Base-by-base conservation (phyloP, 1,140 invertebrate genomes). In the Brachionus angularis region DNA sequence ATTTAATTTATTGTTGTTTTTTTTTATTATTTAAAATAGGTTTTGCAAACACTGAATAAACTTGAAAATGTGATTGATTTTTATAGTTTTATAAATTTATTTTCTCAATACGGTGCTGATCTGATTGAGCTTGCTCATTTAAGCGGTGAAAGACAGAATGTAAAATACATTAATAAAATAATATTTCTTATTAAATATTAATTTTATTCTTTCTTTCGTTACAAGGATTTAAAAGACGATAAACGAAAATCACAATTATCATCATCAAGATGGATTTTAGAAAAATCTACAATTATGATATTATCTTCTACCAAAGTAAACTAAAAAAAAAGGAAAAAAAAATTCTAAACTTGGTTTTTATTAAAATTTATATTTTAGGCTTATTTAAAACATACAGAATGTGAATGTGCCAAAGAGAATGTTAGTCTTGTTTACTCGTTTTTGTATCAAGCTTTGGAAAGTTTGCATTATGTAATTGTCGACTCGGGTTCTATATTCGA, bases 81-180 rank as follows among this genome's bases (percentile, higher is more conserved):
- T 29, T 49, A 49, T 23, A n/a, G 10, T 34, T 69, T 69, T 36
- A 47, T 69, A 16, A 69, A 36, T n/a, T 34, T 39, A 1, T 99
- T 98, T 83, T 94, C 92, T 76, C 91, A 96, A 78, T 98, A 98
- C 81, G 96, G 96, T 3, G 89, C 88, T 8, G 93, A 98, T 79
- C 98, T 99, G 94, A 93, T 98, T 49, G 93, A 98, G 78, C 81
- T 98, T 71, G 94, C 94, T 12, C 90, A 96, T 80, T 82, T 97
- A 21, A 96, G 92, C 25, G 91, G 83, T 47, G 82, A 83, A 72
- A 74, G 82, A 73, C 82, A 84, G 76, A 83, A 58, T 36, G 53
- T 58, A 58, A n/a, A n/a, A 82, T 78, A 82, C 83, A 76, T 79
- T 78, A 74, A 33, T 29, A 34, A 0, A 23, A 23, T 50, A 36